Conservation (phyloP, 2,888 invertebrate species). For the Lithophane socia region DNA sequence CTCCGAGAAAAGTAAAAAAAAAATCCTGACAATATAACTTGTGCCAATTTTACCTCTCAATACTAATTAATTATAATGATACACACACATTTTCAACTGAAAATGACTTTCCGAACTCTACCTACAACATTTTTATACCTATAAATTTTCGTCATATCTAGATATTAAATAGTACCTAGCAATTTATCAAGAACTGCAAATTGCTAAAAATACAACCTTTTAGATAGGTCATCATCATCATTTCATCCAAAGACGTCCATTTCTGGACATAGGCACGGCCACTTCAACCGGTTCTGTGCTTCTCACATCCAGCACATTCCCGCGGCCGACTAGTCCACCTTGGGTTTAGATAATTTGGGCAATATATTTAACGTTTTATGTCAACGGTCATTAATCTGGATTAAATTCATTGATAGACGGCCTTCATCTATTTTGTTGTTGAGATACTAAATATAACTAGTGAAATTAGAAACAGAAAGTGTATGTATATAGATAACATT, state of each 20-base stretch:
- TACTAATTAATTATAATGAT: no score
- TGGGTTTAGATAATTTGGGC: background rate
- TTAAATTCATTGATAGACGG: conserved; percentile 12
- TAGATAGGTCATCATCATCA: no score
- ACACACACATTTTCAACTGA: no score
- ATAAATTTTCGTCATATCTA: background rate
- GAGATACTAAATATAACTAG: background rate
- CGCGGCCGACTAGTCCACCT: no score
- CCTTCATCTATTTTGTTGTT: conserved; percentile 2
- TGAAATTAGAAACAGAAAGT: background rate
- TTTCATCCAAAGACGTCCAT: no score
- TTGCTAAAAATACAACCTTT: background rate
- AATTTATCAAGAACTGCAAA: background rate
- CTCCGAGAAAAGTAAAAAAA: no score
- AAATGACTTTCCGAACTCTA: no score
- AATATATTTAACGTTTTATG: background rate
- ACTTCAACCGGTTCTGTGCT: no score
- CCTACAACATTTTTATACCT: background rate
- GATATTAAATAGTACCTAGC: background rate
- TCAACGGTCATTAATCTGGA: conserved; percentile 17
- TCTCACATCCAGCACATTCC: no score
- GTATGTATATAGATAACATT: background rate
- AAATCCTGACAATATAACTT: background rate
- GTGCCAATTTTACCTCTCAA: background rate
- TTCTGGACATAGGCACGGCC: no score